Conservation (phyloP, 2,888 invertebrate genomes). For the Eristalis arbustorum region DNA sequence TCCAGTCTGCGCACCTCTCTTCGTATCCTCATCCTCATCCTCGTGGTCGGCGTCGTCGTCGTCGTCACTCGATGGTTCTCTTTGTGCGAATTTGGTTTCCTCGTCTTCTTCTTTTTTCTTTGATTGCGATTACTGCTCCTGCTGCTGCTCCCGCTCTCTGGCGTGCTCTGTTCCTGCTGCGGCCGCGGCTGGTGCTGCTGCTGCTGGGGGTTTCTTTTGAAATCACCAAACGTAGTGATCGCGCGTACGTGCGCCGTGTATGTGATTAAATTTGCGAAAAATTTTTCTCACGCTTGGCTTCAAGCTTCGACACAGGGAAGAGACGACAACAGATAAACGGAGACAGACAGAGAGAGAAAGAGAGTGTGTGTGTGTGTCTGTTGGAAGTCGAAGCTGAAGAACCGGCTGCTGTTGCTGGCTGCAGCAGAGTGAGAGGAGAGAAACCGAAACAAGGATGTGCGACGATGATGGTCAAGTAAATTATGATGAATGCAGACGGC, state of each 20-base stretch:
- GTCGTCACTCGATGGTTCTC: slow-evolving; percentile 20
- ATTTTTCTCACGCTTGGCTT: slow-evolving; percentile 69
- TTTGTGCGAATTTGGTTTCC: slow-evolving; percentile 18
- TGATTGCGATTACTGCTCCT: slow-evolving; percentile 26
- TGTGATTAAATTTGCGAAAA: slow-evolving; percentile 70
- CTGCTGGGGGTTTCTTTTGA: slow-evolving; percentile 34
- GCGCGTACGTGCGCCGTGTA: slow-evolving; percentile 70
- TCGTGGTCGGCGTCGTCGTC: not conserved
- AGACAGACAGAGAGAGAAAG: not conserved
- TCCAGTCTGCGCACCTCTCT: not conserved
- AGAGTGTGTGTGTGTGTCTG: not conserved
- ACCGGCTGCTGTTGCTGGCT: slow-evolving; percentile 40
- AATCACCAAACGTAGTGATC: slow-evolving; percentile 68
- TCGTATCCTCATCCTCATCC: not conserved
- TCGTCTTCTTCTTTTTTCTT: slow-evolving; percentile 27
- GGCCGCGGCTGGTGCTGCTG: not conserved
- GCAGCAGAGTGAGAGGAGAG: slow-evolving; percentile 3
- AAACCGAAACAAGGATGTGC: slow-evolving; percentile 28
- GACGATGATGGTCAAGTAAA: slow-evolving; percentile 48
- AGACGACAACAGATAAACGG: slow-evolving; percentile 6
- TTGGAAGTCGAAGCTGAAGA: slow-evolving; percentile 17
- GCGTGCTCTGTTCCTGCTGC: not conserved
- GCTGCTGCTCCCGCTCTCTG: slow-evolving; percentile 8
- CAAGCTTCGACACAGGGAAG: slow-evolving; percentile 14
- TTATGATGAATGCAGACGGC: slow-evolving; percentile 56